phyloP scores from a whole-genome alignment of 2,888 invertebrate genomes.

The Meteorus colon region DNA sequence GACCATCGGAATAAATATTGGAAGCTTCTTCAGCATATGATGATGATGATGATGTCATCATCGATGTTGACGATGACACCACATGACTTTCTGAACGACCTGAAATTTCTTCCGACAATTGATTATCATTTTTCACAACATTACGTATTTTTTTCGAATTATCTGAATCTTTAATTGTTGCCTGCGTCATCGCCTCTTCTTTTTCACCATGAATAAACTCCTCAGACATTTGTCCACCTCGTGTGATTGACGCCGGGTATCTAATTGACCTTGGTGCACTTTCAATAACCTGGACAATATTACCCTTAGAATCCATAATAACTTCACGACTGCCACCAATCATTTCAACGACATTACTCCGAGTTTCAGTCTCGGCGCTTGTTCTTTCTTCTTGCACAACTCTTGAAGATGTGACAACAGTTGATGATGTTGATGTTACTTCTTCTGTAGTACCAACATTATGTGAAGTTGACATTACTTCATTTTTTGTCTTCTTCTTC shows the following conservation, averaged over 20 bases:
- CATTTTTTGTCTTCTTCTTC: conserved; percentile 51
- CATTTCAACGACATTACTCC: conserved; percentile 61
- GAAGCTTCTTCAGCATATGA: conserved; percentile 44
- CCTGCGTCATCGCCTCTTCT: conserved; percentile 48
- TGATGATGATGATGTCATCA: conserved; percentile 53
- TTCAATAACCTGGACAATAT: conserved; percentile 63
- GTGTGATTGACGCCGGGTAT: conserved; percentile 48
- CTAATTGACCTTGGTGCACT: conserved; percentile 52
- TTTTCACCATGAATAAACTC: conserved; percentile 62
- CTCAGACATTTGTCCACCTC: conserved; percentile 53
- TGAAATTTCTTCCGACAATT: conserved; percentile 19
- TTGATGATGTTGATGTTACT: conserved; percentile 47
- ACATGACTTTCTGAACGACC: conserved; percentile 43
- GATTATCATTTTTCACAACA: conserved; percentile 2
- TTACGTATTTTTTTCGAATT: conserved; percentile 14
- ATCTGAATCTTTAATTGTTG: conserved; percentile 15
- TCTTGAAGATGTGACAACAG: conserved; percentile 58
- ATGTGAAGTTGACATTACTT: conserved; percentile 32
- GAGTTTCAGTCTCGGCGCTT: conserved; percentile 58
- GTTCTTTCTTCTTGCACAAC: conserved; percentile 63
- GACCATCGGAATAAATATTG: conserved; percentile 33
- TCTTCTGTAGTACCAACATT: conserved; percentile 39
- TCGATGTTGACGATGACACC: conserved; percentile 45
- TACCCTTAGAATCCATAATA: conserved; percentile 66
- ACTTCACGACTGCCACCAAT: conserved; percentile 64